Percentiles rank a stretch among this genome's conserved stretches.
phyloP scores from a whole-genome alignment of 2,888 invertebrate species.

The Acrocyrtus sp. region DNA sequence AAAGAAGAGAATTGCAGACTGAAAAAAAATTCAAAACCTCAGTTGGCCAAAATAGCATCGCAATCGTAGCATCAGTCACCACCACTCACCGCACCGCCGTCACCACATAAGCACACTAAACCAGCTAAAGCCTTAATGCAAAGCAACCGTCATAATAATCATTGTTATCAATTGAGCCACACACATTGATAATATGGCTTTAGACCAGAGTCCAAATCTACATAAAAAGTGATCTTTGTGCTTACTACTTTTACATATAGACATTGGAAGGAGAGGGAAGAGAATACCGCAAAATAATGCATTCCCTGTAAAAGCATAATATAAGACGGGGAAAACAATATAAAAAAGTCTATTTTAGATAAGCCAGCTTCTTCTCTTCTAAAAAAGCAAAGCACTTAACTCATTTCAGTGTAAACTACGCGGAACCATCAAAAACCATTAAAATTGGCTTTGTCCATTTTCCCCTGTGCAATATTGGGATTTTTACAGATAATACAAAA shows the following conservation, averaged over 20 bases:
- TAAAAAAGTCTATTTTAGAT: no score
- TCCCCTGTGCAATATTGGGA: not conserved
- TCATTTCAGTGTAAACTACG: constrained; percentile 9
- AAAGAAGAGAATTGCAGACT: constrained; percentile 30
- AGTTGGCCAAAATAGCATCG: constrained; percentile 37
- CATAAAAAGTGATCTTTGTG: constrained; percentile 7
- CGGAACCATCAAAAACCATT: constrained; percentile 29
- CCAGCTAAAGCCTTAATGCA: no score
- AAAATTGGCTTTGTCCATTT: not conserved
- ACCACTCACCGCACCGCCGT: constrained; percentile 6
- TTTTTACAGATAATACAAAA: not conserved
- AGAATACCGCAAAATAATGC: constrained; percentile 40
- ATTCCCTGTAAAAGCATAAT: not conserved
- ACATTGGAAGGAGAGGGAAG: constrained; percentile 16
- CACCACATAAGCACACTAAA: not conserved
- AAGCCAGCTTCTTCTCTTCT: no score
- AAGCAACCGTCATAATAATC: constrained; percentile 22
- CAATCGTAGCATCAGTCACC: constrained; percentile 7
- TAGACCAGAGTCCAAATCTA: constrained; percentile 20
- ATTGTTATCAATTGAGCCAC: constrained; percentile 47
- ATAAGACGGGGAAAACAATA: no score
- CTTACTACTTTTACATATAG: constrained; percentile 9
- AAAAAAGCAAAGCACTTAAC: no score
- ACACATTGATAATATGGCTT: constrained; percentile 32
- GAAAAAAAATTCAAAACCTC: constrained; percentile 36